phyloP scores from a whole-genome alignment of 2,113 vertebrate species.

The Baryphthengus martii region DNA sequence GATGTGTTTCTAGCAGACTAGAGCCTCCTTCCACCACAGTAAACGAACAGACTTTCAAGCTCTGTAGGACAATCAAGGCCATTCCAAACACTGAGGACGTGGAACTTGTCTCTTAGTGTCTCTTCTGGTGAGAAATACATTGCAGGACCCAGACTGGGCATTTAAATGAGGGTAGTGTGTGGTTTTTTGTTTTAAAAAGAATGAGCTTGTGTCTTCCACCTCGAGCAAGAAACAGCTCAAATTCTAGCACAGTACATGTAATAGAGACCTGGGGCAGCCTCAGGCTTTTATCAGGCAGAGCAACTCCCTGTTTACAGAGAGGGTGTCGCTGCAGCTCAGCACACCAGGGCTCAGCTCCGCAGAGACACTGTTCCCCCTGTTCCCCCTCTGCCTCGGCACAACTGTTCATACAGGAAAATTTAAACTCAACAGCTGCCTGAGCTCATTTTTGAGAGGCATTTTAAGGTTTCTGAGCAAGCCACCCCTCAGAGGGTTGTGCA shows the following conservation, averaged over 20 bases:
- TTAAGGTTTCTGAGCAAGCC: not conserved
- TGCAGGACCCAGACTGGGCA: not conserved
- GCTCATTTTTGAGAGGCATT: not conserved
- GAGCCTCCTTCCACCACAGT: not conserved
- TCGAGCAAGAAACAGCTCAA: not conserved
- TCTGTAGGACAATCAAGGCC: not conserved
- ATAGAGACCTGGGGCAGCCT: not conserved
- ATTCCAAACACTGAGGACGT: not conserved
- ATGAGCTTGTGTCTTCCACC: not conserved
- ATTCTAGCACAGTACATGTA: not conserved
- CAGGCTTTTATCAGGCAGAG: not conserved
- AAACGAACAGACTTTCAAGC: too few species aligned
- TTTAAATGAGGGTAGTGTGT: not conserved
- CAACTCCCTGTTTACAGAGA: not conserved
- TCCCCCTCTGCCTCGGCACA: accelerated
- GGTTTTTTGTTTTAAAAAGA: not conserved
- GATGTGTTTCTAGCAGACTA: not conserved
- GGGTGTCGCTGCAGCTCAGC: accelerated
- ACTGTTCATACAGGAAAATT: accelerated
- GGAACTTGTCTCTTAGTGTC: not conserved
- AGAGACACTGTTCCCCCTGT: too few species aligned
- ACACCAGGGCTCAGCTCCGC: not conserved
- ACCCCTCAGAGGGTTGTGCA: accelerated
- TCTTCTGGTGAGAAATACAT: not conserved
- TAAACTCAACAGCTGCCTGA: accelerated